Base-by-base conservation (phyloP, 2,797 vertebrate species). In the Danio aesculapii region DNA sequence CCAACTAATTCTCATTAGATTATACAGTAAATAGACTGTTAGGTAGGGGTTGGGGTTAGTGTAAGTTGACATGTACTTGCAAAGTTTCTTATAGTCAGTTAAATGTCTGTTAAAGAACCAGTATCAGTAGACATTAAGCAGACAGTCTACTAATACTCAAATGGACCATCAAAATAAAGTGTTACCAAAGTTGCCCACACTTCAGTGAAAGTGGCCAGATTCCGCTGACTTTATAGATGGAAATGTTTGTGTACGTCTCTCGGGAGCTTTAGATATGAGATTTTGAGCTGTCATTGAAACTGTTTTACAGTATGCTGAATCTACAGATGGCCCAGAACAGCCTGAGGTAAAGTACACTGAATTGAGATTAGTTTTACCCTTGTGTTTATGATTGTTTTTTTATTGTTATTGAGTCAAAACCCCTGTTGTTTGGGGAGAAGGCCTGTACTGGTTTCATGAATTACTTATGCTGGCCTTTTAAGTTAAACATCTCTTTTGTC, bases 331-430 rank as follows among this genome's bases (percentile, higher is more conserved):
- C 16, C 49, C 39, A 19, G 12, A 55, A 16, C n/a, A 66, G 62
- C 13, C n/a, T 55, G 13, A n/a, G 49, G 8, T 76, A 21, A 43
- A 76, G n/a, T 16, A 4, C n/a, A 43, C 12, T 0, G 0, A 8
- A 53, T 21, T 55, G 12, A 11, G 12, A 63, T 76, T 50, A 19
- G 49, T 76, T 76, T 76, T 43, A 16, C 8, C 41, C 70, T 72
- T 6, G 12, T 57, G 53, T 21, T 58, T 46, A 57, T 9, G 16
- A 52, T 39, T 8, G 12, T 8, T 5, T 3, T 69, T 16, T 39
- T n/a, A n/a, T n/a, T n/a, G n/a, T n/a, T n/a, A 61, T 14, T 61
- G 41, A 43, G 61, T 9, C 14, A 63, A 44, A 63, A 63, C 14
- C n/a, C 13, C 5, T 6, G 2, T 44, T 43, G 13, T 30, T 63